Percentiles rank a stretch among this genome's conserved stretches.
Conservation (phyloP, 2,113 vertebrate species). For the Nerophis ophidion region DNA sequence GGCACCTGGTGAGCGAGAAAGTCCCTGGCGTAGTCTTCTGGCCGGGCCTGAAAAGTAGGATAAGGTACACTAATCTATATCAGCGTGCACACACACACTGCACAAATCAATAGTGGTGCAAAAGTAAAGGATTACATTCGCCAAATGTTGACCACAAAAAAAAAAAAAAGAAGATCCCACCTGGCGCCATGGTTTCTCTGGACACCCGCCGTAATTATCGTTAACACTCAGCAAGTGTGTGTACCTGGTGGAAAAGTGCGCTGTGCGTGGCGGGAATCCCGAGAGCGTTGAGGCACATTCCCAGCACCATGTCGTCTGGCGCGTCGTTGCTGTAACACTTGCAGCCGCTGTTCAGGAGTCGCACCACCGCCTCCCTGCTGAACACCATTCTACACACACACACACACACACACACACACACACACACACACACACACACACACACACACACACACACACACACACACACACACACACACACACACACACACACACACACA, state of each 20-base stretch:
- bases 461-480: too few relatives aligned
- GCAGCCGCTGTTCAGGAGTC: conserved; percentile 83
- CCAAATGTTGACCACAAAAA: too few relatives aligned
- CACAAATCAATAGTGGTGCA: conserved; percentile 6
- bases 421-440: too few relatives aligned
- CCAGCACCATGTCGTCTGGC: conserved; percentile 95
- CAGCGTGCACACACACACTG: conserved; percentile 2
- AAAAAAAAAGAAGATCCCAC: too few relatives aligned
- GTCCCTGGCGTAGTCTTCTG: conserved; percentile 86
- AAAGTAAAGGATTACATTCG: neutral
- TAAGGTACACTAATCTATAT: conserved; percentile 43
- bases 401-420: too few relatives aligned
- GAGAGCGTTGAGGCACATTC: conserved; percentile 95
- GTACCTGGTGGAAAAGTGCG: conserved; percentile 90
- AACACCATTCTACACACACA: conserved; percentile 84
- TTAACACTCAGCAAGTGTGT: too few relatives aligned
- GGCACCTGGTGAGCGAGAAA: conserved; percentile 91
- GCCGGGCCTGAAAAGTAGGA: conserved; percentile 79
- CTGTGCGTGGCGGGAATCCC: conserved; percentile 87
- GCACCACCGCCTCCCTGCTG: conserved; percentile 81
- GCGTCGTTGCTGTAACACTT: conserved; percentile 91
- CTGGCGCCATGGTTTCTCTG: too few relatives aligned
- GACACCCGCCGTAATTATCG: too few relatives aligned
- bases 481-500: too few relatives aligned
- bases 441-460: too few relatives aligned